phyloP scores from a whole-genome alignment of 2,888 invertebrate genomes.

The Rhopalosiphum nymphaeae region DNA sequence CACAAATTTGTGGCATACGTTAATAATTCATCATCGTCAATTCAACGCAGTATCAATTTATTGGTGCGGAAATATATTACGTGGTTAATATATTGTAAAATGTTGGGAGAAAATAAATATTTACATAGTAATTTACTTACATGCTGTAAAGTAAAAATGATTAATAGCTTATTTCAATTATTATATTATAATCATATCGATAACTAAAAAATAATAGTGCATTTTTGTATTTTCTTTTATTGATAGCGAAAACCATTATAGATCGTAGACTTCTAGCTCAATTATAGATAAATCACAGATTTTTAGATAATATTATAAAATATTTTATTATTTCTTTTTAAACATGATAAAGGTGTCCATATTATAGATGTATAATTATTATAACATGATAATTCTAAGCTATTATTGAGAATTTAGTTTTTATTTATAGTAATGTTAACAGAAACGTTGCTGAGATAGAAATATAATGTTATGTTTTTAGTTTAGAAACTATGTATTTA shows the following conservation, averaged over 20 bases:
- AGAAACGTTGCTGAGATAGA: background rate
- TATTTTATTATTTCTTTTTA: background rate
- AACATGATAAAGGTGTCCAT: background rate
- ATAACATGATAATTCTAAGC: background rate
- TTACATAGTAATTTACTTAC: background rate
- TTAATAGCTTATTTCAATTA: slow-evolving; percentile 13
- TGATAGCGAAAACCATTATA: background rate
- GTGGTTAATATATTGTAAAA: slow-evolving; percentile 13
- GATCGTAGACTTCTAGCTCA: background rate
- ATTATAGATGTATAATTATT: background rate
- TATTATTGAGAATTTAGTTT: background rate
- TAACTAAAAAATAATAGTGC: background rate
- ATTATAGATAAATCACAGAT: background rate
- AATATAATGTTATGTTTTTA: background rate
- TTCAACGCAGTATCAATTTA: slow-evolving; percentile 1
- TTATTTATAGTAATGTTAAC: background rate
- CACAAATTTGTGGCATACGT: background rate
- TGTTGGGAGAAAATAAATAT: background rate
- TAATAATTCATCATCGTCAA: slow-evolving; percentile 20
- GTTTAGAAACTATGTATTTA: slow-evolving; percentile 17
- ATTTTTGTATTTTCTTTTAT: background rate
- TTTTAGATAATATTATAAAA: background rate
- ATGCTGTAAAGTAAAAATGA: background rate
- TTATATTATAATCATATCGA: background rate
- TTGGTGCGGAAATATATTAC: background rate